A percentile compares a stretch with the other conserved stretches of the same genome.
Conservation (phyloP, 1,140 invertebrate genomes). For the Zaprionus gabonicus region DNA sequence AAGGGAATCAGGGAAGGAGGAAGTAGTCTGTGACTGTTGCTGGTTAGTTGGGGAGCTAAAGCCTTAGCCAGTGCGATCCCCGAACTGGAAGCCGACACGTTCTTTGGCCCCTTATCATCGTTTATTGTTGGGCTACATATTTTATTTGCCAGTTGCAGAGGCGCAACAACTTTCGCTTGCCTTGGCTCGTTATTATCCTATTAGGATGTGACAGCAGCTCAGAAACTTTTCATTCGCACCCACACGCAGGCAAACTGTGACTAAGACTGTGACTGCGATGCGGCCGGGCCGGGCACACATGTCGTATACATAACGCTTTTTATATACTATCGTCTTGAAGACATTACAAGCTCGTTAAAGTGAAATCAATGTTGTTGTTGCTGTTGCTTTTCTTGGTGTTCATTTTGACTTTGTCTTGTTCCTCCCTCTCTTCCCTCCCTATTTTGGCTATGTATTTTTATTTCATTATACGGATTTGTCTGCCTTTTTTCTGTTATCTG, state of each 20-base stretch:
- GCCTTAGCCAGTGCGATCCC: not conserved
- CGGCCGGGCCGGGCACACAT: conserved; percentile 60
- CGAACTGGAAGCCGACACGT: conserved; percentile 60
- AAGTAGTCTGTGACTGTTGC: conserved; percentile 6
- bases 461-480: conserved; percentile 78
- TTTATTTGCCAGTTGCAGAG: conserved; percentile 69
- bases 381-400: conserved; percentile 30
- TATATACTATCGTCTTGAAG: conserved; percentile 76
- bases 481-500: conserved; percentile 79
- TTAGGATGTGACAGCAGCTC: conserved; percentile 79
- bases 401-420: conserved; percentile 27
- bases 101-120: conserved; percentile 79
- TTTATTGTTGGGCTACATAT: conserved; percentile 74
- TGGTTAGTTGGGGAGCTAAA: conserved; percentile 18
- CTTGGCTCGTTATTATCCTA: conserved; percentile 79
- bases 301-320: conserved; percentile 78
- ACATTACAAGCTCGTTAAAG: conserved; percentile 82
- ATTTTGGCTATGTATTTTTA: conserved; percentile 80
- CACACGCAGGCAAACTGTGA: conserved; percentile 23
- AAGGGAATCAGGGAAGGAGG: not conserved
- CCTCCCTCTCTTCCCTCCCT: conserved; percentile 17
- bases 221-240: conserved; percentile 73
- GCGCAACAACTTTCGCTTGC: conserved; percentile 77
- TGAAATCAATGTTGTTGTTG: conserved; percentile 77
- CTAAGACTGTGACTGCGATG: not conserved